Conservation (phyloP, 2,888 invertebrate species). For the Euzetes globulus region DNA sequence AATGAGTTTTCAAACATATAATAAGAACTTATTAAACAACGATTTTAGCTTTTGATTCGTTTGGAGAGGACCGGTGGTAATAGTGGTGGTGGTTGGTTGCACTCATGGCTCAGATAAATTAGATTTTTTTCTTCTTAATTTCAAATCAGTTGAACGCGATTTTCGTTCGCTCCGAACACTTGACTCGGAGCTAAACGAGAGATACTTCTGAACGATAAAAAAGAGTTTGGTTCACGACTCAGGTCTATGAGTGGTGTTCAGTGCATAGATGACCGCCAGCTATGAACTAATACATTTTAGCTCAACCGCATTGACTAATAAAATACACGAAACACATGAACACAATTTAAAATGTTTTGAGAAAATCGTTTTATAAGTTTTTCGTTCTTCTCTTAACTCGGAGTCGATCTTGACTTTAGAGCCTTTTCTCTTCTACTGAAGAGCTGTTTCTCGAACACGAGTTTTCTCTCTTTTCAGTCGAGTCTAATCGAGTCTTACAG, state of each 20-base stretch:
- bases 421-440: not conserved
- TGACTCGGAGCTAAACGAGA: constrained; percentile 15
- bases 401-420: not conserved
- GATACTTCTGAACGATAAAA: constrained; percentile 6
- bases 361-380: not conserved
- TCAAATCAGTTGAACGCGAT: no score
- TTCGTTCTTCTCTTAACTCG: no score
- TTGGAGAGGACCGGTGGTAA: no score
- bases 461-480: not conserved
- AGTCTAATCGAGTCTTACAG: not conserved
- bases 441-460: not conserved
- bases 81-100: no score
- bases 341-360: not conserved
- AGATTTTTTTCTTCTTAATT: constrained; percentile 1
- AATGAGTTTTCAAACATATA: no score
- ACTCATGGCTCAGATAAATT: not conserved
- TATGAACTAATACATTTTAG: not conserved
- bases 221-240: not conserved
- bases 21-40: no score
- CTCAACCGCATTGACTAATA: not conserved
- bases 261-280: not conserved
- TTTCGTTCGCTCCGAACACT: not conserved
- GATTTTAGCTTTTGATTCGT: no score
- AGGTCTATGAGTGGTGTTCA: not conserved
- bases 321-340: constrained; percentile 15